phyloP scores from a whole-genome alignment of 2,888 invertebrate species.

The Mellilla xanthometata region DNA sequence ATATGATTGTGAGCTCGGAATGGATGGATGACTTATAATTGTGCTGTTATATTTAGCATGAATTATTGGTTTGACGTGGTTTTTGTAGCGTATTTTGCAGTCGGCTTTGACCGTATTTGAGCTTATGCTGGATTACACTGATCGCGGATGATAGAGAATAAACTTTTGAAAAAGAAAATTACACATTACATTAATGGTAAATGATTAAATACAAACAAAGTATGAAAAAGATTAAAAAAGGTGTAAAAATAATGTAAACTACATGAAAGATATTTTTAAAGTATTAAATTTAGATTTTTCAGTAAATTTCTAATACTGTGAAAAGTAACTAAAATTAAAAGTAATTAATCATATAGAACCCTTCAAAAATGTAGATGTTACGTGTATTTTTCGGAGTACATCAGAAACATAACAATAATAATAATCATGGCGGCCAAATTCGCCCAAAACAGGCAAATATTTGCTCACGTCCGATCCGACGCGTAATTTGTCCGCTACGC shows the following conservation, averaged over 20 bases:
- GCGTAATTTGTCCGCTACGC: conserved; percentile 67
- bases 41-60: conserved; percentile 79
- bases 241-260: too few species aligned
- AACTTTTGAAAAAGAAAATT: too few species aligned
- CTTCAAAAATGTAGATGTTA: too few species aligned
- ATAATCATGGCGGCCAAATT: neutral
- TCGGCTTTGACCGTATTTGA: conserved; percentile 14
- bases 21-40: conserved; percentile 81
- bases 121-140: conserved; percentile 14
- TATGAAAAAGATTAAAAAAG: too few species aligned
- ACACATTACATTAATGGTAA: too few species aligned
- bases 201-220: too few species aligned
- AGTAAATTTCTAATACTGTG: too few species aligned
- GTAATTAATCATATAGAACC: too few species aligned
- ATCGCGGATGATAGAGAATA: neutral
- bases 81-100: conserved; percentile 44
- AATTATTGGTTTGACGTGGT: conserved; percentile 78
- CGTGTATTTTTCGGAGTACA: too few species aligned
- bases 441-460: conserved; percentile 11
- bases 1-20: conserved; percentile 70
- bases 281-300: too few species aligned
- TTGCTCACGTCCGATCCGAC: conserved; percentile 28
- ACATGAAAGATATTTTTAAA: too few species aligned
- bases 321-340: too few species aligned
- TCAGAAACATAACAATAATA: neutral